phyloP scores from a whole-genome alignment of 1,140 invertebrate genomes.

The Micrasema longulum region DNA sequence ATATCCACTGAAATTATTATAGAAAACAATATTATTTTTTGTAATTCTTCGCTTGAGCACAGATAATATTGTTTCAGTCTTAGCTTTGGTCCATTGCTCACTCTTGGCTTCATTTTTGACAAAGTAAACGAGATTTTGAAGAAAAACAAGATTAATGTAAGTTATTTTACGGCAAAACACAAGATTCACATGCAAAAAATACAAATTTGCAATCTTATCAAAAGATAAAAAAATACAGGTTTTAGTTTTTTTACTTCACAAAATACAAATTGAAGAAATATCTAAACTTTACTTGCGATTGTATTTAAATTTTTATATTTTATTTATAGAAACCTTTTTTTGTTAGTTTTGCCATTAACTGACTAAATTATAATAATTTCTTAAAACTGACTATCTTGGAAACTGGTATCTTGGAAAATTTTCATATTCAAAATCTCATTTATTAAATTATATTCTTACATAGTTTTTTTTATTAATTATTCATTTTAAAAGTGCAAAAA shows the following conservation, averaged over 20 bases:
- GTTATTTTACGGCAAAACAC: background rate
- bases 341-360: background rate
- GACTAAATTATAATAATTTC: background rate
- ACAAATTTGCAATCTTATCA: too few relatives aligned
- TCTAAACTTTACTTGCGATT: background rate
- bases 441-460: background rate
- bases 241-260: too few relatives aligned
- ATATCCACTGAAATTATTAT: slow-evolving; percentile 14
- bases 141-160: too few relatives aligned
- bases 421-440: background rate
- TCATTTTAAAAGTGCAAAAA: background rate
- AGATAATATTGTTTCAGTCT: slow-evolving; percentile 33
- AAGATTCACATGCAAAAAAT: background rate
- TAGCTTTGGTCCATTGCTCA: background rate
- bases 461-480: background rate
- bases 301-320: background rate
- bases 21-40: slow-evolving; percentile 30
- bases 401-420: background rate
- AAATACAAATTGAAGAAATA: background rate
- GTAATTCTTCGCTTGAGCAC: slow-evolving; percentile 2
- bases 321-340: background rate
- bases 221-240: too few relatives aligned
- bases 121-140: too few relatives aligned
- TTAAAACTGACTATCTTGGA: too few relatives aligned
- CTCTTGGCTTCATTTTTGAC: slow-evolving; percentile 1